phyloP scores from a whole-genome alignment of 2,888 invertebrate species.

The Dromius quadrimaculatus region DNA sequence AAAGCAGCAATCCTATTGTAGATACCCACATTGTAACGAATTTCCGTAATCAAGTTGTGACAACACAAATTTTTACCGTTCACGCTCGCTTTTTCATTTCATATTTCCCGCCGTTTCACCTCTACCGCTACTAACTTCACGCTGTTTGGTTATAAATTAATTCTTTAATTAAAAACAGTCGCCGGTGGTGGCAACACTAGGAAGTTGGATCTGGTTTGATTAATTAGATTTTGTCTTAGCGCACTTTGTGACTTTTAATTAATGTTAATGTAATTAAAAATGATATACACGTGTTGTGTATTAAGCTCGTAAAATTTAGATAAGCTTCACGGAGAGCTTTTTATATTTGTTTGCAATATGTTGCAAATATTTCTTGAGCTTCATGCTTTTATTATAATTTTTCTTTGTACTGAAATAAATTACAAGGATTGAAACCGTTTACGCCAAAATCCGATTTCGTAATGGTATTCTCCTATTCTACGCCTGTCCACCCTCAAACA shows the following conservation, averaged over 20 bases:
- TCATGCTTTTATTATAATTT: constrained; percentile 2
- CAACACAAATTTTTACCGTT: constrained; percentile 50
- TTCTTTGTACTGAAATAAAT: too few relatives aligned
- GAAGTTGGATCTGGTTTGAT: constrained; percentile 43
- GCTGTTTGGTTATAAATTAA: constrained; percentile 51
- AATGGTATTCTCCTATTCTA: background rate
- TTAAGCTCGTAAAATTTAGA: constrained; percentile 43
- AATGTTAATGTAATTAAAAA: constrained; percentile 50
- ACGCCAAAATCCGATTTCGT: too few relatives aligned
- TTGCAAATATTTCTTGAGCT: constrained; percentile 9
- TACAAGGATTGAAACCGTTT: too few relatives aligned
- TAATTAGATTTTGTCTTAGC: constrained; percentile 50
- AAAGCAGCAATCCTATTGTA: constrained; percentile 5
- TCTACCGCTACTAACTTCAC: constrained; percentile 40
- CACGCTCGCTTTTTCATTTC: constrained; percentile 40
- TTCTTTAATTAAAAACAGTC: constrained; percentile 52
- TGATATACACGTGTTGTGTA: constrained; percentile 47
- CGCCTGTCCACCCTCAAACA: constrained; percentile 20
- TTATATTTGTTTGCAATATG: background rate
- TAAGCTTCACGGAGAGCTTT: constrained; percentile 8
- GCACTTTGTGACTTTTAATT: constrained; percentile 42
- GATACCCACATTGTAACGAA: constrained; percentile 41
- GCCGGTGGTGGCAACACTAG: constrained; percentile 32
- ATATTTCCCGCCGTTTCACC: constrained; percentile 25
- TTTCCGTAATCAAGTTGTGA: constrained; percentile 51